phyloP scores from a whole-genome alignment of 2,797 vertebrate species.

The Chaunax sp. region DNA sequence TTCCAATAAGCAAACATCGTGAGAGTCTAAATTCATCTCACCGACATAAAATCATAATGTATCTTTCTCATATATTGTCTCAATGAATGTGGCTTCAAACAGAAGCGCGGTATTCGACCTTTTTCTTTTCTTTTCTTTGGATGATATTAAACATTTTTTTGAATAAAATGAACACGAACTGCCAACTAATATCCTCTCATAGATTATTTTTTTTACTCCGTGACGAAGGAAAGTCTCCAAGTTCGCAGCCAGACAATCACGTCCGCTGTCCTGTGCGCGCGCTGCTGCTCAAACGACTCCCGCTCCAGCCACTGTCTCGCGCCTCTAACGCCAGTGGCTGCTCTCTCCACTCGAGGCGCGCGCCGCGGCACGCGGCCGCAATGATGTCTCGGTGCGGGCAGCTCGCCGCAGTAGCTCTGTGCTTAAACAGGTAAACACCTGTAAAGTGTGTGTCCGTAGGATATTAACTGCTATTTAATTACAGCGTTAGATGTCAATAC shows the following conservation, averaged over 20 bases:
- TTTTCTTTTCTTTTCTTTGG: neutral
- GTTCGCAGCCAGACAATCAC: neutral
- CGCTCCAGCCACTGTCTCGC: conserved; percentile 46
- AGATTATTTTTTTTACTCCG: neutral
- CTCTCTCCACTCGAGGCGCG: conserved; percentile 49
- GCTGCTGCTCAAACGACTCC: conserved; percentile 56
- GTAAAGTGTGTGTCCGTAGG: accelerated
- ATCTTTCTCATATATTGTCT: no score
- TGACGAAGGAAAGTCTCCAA: neutral
- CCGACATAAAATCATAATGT: neutral
- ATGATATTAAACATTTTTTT: neutral
- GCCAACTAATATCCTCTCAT: neutral
- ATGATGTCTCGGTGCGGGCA: neutral
- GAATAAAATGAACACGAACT: neutral
- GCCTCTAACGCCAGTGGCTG: neutral
- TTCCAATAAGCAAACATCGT: neutral
- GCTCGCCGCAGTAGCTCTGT: neutral
- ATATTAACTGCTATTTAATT: neutral
- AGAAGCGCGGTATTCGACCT: neutral
- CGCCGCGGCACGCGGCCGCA: conserved; percentile 20
- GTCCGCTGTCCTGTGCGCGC: conserved; percentile 2
- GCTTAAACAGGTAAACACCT: neutral
- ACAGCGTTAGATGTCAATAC: no score
- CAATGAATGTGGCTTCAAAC: neutral
- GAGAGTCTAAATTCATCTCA: no score